Base-by-base conservation (phyloP, 2,797 vertebrate species). In the Anguilla megastoma region DNA sequence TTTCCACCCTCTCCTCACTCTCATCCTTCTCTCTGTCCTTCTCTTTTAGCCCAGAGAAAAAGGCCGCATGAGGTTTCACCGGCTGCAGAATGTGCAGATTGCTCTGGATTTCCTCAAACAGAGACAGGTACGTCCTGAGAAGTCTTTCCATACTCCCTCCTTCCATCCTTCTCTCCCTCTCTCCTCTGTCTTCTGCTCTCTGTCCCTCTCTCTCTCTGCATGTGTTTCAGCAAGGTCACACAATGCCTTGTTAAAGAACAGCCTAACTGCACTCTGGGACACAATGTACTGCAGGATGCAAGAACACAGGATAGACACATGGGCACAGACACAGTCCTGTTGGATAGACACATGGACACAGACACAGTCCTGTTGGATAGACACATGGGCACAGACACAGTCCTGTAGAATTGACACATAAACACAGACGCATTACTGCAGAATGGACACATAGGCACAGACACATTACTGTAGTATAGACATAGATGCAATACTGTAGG, bases 11-110 rank as follows among this genome's bases (percentile, higher is more conserved):
- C 21, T 89, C 66, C 66, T 86, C 6, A 85, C 30, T 85, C 10
- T 87, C 79, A 71, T 54, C 21, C 33, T 83, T 27, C 50, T n/a
- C 50, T 60, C 16, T 89, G 0, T 14, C 76, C n/a, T 87, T 9
- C 86, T 88, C 80, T 90, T 90, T 2, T 94, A 99, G 98, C 98
- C 98, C 0, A 97, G 98, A 90, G 98, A 99, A 94, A 99, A 99
- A 91, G 98, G 98, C 18, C 95, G 98, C 74, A 99, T 99, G 98
- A 97, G 98, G 86, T 99, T 99, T 92, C 98, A 99, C 92, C 96
- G 98, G 87, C 96, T 99, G 85, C 98, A 99, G 94, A 99, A 99
- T 85, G 98, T 99, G 90, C 98, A 99, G 94, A 99, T 99, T n/a
- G 98, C 98, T 0, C 94, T 99, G 94, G 98, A 99, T 95, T 99